Base-by-base conservation (phyloP, 2,113 vertebrate species). In the Sinocyclocheilus rhinocerous region DNA sequence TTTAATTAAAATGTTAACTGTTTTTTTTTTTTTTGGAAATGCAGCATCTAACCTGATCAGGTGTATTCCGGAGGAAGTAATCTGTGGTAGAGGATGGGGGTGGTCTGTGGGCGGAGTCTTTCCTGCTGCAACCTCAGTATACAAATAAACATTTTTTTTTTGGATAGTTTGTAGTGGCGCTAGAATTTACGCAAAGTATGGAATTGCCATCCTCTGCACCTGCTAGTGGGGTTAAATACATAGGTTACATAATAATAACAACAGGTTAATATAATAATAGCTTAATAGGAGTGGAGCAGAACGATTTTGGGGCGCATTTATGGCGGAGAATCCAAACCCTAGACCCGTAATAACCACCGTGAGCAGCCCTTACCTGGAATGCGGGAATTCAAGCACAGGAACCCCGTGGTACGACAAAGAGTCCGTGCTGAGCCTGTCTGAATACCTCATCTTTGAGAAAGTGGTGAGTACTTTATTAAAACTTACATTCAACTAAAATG, bases 391-490 rank as follows among this genome's bases (percentile, higher is more conserved):
- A 3, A 72, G 63, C 13, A 50, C 36, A 7, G 67, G 50, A 13
- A 52, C 86, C 2, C 65, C 39, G 33, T 61, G 73, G 22, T 84
- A 89, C 73, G 86, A 89, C 75, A 67, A 24, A 24, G 42, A 79
- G 26, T 86, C 81, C 20, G 57, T 81, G 24, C 75, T 24, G 45
- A 87, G 22, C 24, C 22, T 75, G 13, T 76, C 84, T 2, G 20
- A 77, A 1, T 73, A 73, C 70, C 86, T 89, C 69, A 52, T 83
- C 13, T 42, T 84, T 26, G 73, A 72, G 18, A 86, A 89, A 84
- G 63, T 87, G 4, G 88, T 87, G 50, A 89, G 86, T 87, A 16
- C 24, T 76, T 65, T 24, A 16, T 63, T 48, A 24, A 24, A 26
- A 24, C 33, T 20, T n/a, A 59, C 57, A 22, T 22, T 22, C 67